A percentile compares a stretch with the other conserved stretches of the same genome.
Conservation (phyloP, 2,797 vertebrate genomes). For the Poeciliopsis turneri region DNA sequence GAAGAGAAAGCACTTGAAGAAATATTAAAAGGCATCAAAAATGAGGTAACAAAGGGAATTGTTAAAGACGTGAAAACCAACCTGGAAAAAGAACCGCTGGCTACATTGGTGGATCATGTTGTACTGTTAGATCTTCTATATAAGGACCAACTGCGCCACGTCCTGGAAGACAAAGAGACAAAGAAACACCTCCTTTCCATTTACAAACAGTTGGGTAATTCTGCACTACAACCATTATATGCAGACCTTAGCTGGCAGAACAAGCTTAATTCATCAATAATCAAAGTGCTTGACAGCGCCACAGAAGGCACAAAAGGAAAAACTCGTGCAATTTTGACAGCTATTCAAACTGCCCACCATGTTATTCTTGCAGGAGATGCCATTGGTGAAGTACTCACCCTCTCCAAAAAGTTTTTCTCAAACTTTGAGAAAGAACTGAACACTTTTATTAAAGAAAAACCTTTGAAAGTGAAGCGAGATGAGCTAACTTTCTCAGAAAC, state of each 20-base stretch:
- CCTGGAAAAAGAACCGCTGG: slow-evolving; percentile 14
- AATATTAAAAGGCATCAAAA: slow-evolving; percentile 13
- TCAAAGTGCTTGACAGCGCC: slow-evolving; percentile 1
- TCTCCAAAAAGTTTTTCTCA: slow-evolving; percentile 28
- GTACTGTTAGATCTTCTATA: slow-evolving; percentile 20
- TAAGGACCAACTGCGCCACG: slow-evolving; percentile 1
- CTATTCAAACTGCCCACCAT: slow-evolving; percentile 6
- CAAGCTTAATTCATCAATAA: slow-evolving; percentile 21
- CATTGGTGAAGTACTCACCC: background rate
- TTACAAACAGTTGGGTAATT: slow-evolving; percentile 12
- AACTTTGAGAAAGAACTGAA: slow-evolving; percentile 28
- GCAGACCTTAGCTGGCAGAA: slow-evolving; percentile 37
- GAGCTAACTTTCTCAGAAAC: slow-evolving; percentile 6
- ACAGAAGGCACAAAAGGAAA: background rate
- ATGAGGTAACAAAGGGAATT: background rate
- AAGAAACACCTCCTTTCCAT: slow-evolving; percentile 11
- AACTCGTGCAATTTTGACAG: background rate
- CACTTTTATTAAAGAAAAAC: background rate
- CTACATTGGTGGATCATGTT: slow-evolving; percentile 13
- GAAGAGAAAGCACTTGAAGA: slow-evolving; percentile 11
- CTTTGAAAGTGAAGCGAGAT: slow-evolving; percentile 1
- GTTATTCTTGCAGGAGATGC: background rate
- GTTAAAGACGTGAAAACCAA: background rate
- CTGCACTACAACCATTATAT: slow-evolving; percentile 19
- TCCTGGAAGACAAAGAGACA: slow-evolving; percentile 17